phyloP scores from a whole-genome alignment of 1,140 invertebrate genomes.

The Drosophila mayri region DNA sequence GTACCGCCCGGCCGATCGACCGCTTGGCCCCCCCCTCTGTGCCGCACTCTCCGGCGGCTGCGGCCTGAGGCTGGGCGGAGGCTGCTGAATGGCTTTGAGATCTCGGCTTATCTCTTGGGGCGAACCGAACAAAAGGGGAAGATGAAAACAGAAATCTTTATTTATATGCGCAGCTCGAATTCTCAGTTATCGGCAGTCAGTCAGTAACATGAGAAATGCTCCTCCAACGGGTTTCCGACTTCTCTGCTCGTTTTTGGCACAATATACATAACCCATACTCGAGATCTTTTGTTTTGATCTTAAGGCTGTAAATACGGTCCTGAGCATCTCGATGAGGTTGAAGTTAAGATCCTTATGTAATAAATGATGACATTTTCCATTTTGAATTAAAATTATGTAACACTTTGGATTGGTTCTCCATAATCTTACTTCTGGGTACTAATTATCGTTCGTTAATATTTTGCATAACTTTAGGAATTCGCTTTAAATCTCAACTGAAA shows the following conservation, averaged over 20 bases:
- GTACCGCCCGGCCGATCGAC: neutral
- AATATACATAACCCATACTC: neutral
- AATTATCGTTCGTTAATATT: neutral
- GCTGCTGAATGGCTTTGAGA: constrained; percentile 27
- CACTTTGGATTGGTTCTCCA: neutral
- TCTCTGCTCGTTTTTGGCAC: constrained; percentile 35
- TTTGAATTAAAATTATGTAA: constrained; percentile 1
- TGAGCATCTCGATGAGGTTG: constrained; percentile 20
- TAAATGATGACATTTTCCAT: neutral
- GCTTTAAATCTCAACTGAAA: neutral
- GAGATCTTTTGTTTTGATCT: constrained; percentile 37
- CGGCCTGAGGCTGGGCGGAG: neutral
- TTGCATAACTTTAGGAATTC: neutral
- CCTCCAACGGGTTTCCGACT: constrained; percentile 46
- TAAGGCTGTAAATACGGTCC: constrained; percentile 17
- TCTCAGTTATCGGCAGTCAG: constrained; percentile 64
- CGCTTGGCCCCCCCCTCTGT: constrained; percentile 1
- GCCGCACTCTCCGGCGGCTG: neutral
- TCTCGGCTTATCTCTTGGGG: constrained; percentile 53
- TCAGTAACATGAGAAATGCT: constrained; percentile 65
- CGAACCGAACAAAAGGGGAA: constrained; percentile 26
- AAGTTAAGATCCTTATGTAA: constrained; percentile 3
- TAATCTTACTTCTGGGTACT: neutral
- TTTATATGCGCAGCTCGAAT: constrained; percentile 59
- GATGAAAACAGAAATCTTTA: constrained; percentile 57